These are phyloP conservation scores for Caenorhabditis doughertyi DNA, from an alignment of 2,888 invertebrate species.

Conservation along the genomic window DNA sequence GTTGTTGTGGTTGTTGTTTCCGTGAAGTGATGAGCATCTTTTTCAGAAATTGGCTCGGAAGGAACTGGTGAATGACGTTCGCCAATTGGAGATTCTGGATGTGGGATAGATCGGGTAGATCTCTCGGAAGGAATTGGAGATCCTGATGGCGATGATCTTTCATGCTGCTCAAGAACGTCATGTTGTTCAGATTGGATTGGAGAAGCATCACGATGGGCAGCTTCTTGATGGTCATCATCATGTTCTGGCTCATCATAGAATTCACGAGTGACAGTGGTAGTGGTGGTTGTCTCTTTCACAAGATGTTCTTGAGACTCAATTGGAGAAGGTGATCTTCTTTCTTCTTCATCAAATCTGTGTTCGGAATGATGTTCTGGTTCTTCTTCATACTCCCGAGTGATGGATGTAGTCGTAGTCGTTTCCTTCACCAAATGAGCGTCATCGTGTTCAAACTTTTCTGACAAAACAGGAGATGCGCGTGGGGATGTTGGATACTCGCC, in stretches of 20 bases:
- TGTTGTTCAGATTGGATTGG: not conserved
- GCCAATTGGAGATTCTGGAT: slow-evolving; percentile 3
- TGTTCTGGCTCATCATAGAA: slow-evolving; percentile 28
- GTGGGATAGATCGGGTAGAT: slow-evolving; percentile 5
- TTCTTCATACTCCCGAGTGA: slow-evolving; percentile 10
- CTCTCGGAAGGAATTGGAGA: slow-evolving; percentile 19
- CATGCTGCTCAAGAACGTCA: too few species aligned
- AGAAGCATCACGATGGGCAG: not conserved
- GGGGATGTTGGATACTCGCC: not conserved
- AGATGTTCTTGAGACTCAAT: slow-evolving; percentile 7
- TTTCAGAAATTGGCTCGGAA: slow-evolving; percentile 22
- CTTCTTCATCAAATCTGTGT: not conserved
- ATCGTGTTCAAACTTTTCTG: slow-evolving; percentile 12
- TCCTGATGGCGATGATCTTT: not conserved
- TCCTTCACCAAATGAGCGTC: slow-evolving; percentile 28
- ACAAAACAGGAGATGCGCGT: slow-evolving; percentile 8
- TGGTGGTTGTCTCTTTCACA: slow-evolving; percentile 44
- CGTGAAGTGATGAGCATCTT: slow-evolving; percentile 16
- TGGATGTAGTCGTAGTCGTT: slow-evolving; percentile 30
- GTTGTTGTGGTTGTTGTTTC: slow-evolving; percentile 46
- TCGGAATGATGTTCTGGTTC: not conserved
- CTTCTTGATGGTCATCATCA: slow-evolving; percentile 20
- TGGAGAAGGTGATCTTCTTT: slow-evolving; percentile 9
- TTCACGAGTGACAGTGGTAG: slow-evolving; percentile 57
- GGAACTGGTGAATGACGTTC: slow-evolving; percentile 33